phyloP scores from a whole-genome alignment of 1,140 invertebrate genomes.

The Nymphalis io region DNA sequence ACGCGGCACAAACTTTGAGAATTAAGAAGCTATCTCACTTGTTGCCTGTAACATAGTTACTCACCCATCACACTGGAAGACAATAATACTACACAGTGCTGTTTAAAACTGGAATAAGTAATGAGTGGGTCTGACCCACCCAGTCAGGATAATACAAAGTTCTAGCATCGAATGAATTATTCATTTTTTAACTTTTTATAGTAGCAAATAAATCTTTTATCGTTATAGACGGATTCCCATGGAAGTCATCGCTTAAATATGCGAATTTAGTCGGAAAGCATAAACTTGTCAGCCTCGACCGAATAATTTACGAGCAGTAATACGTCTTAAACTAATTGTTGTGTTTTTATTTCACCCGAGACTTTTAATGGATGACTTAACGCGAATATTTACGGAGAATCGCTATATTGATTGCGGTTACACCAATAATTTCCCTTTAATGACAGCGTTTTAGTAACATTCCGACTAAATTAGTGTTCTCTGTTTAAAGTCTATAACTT shows the following conservation, averaged over 20 bases:
- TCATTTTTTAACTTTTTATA: not conserved
- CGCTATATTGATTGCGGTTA: not conserved
- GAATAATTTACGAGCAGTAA: constrained; percentile 26
- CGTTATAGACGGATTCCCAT: constrained; percentile 28
- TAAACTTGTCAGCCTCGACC: constrained; percentile 39
- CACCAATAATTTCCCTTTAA: not conserved
- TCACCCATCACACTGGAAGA: too few species aligned
- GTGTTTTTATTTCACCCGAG: constrained; percentile 18
- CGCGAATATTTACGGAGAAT: constrained; percentile 10
- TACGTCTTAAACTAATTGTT: constrained; percentile 27
- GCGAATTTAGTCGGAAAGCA: constrained; percentile 44
- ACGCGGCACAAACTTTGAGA: too few species aligned
- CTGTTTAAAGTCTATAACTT: constrained; percentile 3
- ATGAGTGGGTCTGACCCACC: too few species aligned
- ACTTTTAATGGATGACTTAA: constrained; percentile 27
- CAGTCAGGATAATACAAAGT: too few species aligned
- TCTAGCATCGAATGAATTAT: too few species aligned
- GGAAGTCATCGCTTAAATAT: constrained; percentile 47
- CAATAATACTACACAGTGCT: too few species aligned
- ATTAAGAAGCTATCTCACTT: too few species aligned
- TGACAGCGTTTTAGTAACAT: not conserved
- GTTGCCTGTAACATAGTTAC: too few species aligned
- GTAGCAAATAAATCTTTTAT: constrained; percentile 28
- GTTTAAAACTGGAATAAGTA: too few species aligned
- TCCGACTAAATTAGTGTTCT: not conserved